Percentiles rank a stretch among this genome's conserved stretches.
These are phyloP conservation scores for Steinernema carpocapsae DNA, from an alignment of 2,888 invertebrate species.

Conservation along the genomic window DNA sequence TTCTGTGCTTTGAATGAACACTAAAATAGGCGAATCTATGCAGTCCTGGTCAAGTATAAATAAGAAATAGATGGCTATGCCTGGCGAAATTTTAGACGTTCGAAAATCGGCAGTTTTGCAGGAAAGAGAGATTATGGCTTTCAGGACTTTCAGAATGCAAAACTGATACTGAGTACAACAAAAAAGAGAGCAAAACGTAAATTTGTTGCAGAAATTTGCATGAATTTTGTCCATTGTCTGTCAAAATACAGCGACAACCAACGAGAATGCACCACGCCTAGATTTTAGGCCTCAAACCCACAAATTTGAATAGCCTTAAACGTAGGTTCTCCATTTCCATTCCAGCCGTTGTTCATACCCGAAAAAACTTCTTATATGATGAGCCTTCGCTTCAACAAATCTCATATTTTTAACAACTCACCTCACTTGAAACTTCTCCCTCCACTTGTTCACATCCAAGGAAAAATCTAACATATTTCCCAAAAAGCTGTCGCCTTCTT, in stretches of 20 bases:
- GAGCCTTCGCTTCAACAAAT: background rate
- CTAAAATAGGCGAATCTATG: too few species aligned
- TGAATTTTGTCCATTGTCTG: background rate
- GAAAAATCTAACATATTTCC: background rate
- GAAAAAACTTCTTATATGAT: too few species aligned
- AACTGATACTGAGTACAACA: too few species aligned
- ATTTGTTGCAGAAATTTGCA: background rate
- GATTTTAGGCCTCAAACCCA: background rate
- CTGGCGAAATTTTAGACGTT: too few species aligned
- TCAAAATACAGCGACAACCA: background rate
- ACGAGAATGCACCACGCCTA: too few species aligned
- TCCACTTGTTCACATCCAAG: slow-evolving; percentile 1
- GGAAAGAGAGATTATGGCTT: too few species aligned
- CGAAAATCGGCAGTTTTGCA: too few species aligned
- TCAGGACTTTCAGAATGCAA: too few species aligned
- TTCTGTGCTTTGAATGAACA: background rate
- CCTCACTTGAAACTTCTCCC: background rate
- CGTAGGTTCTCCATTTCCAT: background rate
- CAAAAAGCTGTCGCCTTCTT: background rate
- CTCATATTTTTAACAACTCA: background rate
- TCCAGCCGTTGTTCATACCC: background rate
- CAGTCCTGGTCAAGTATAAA: too few species aligned
- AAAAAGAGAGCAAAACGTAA: background rate
- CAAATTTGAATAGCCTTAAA: background rate
- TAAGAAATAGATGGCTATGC: too few species aligned